phyloP scores from a whole-genome alignment of 2,113 vertebrate genomes.

The Catharus minimus region DNA sequence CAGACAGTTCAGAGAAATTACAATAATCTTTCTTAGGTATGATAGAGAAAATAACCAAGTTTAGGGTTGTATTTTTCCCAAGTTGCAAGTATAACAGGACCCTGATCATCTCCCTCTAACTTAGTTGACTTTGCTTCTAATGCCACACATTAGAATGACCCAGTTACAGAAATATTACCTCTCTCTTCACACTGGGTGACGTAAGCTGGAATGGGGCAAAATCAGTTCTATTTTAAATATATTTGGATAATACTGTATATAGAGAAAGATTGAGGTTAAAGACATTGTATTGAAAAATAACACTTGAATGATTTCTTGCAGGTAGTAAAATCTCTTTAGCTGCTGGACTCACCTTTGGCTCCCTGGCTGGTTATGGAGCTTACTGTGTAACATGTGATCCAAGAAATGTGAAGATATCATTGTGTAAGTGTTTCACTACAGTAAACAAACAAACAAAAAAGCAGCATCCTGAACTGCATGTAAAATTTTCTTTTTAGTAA shows the following conservation, averaged over 20 bases:
- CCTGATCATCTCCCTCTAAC: background rate
- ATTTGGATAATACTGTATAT: background rate
- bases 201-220: background rate
- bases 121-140: background rate
- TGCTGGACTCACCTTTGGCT: constrained; percentile 86
- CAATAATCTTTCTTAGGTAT: background rate
- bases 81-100: background rate
- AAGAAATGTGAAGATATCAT: constrained; percentile 82
- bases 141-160: background rate
- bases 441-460: background rate
- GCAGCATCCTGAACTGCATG: background rate
- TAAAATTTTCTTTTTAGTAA: background rate
- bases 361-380: constrained; percentile 87
- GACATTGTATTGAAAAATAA: background rate
- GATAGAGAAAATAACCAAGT: background rate
- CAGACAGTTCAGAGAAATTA: background rate
- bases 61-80: background rate
- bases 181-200: background rate
- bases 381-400: constrained; percentile 80
- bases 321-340: constrained; percentile 88
- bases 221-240: background rate
- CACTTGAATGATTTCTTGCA: constrained; percentile 43
- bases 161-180: background rate
- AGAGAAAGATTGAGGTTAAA: background rate
- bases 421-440: constrained; percentile 80